These are phyloP conservation scores for Lordiphosa clarofinis DNA, from an alignment of 1,140 invertebrate species.

Conservation along the genomic window DNA sequence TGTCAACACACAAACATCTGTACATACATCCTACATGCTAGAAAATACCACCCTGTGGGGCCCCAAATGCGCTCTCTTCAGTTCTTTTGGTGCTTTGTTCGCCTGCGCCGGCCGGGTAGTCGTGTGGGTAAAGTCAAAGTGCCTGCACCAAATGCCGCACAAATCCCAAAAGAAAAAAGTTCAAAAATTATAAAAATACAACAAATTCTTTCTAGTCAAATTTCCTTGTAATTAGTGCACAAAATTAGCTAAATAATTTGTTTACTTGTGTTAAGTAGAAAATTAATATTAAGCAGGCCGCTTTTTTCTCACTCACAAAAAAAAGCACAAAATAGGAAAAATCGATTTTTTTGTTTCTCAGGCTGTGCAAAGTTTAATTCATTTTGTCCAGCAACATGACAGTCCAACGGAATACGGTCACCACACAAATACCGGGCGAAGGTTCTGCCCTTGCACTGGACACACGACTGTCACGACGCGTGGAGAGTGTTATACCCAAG, in stretches of 20 bases:
- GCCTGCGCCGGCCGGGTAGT: constrained; percentile 31
- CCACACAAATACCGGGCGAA: constrained; percentile 48
- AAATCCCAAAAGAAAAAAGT: background rate
- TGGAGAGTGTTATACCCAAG: constrained; percentile 70
- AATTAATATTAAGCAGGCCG: constrained; percentile 32
- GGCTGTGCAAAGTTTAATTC: constrained; percentile 36
- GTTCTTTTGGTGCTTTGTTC: background rate
- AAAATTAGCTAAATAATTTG: background rate
- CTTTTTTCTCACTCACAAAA: constrained; percentile 7
- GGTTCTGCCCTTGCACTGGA: constrained; percentile 53
- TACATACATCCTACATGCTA: background rate
- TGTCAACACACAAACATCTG: background rate
- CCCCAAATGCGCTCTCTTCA: constrained; percentile 2
- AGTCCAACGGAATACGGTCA: constrained; percentile 51
- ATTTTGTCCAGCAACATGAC: constrained; percentile 27
- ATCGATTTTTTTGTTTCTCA: background rate
- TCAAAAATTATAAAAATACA: constrained; percentile 1
- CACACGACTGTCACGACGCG: constrained; percentile 53
- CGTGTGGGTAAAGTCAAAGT: constrained; percentile 41
- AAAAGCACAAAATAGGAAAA: constrained; percentile 11
- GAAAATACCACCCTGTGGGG: constrained; percentile 13
- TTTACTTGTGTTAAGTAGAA: background rate
- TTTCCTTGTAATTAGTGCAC: constrained; percentile 38
- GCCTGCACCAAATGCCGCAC: constrained; percentile 41
- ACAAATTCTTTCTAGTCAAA: constrained; percentile 29